Base-by-base conservation (phyloP, 2,113 vertebrate species). In the Tetraodon nigroviridis region DNA sequence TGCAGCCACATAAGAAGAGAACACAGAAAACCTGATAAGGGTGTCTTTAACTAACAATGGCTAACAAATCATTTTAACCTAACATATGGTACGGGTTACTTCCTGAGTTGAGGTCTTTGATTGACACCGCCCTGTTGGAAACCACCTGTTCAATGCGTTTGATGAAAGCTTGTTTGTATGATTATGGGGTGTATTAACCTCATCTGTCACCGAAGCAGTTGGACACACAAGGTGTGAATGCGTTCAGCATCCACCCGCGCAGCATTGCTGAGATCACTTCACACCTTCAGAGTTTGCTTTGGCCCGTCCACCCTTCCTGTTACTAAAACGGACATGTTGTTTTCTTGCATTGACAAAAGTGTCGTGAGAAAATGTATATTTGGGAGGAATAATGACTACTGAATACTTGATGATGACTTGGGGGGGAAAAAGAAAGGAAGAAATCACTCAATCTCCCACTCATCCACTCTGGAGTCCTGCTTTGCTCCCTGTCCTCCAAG, bases 231-330 rank as follows among this genome's bases (percentile, higher is more conserved):
- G 32, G 32, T 37, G 32, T 37, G 32, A 37, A 37, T 11, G 32
- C 12, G 32, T 6, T 16, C 15, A 13, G 6, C 44, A n/a, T 17
- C 42, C 19, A 51, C 58, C 48, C 53, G 52, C 51, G 15, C 63
- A 50, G 19, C 56, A 51, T 29, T 45, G 17, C 18, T 19, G 12
- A 32, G 1, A 21, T 55, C 21, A 51, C 58, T 20, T 67, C 32
- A 69, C 67, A 82, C 66, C 62, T 74, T 64, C 54, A 17, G 27
- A 58, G 64, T 73, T 73, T 61, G 63, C 63, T 69, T 12, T 32
- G n/a, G n/a, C 12, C 19, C 45, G 24, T n/a, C 22, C 27, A 29
- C 58, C 47, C 29, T 67, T 15, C 13, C 2, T 50, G 24, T 17
- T 52, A 18, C 50, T 52, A 27, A 49, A 21, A 69, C 42, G 50